Conservation (phyloP, 2,113 vertebrate species). For the Cariama cristata region DNA sequence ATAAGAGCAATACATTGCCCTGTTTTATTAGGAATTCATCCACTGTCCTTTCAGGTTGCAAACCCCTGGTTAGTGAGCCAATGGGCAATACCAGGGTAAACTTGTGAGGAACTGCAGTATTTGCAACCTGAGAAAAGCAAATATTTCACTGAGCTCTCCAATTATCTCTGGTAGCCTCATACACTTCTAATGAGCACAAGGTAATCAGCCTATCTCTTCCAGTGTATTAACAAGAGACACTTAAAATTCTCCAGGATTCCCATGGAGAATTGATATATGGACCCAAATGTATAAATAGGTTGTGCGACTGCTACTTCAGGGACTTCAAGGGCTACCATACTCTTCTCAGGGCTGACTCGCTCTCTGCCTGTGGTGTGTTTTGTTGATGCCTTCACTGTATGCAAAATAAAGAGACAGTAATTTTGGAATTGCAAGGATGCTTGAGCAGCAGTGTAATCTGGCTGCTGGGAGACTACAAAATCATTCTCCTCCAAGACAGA, state of each 20-base stretch:
- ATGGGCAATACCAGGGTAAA: neutral
- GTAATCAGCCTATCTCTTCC: constrained; percentile 40
- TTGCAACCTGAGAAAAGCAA: constrained; percentile 40
- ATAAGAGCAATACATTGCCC: neutral
- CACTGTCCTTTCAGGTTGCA: neutral
- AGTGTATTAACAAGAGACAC: constrained; percentile 25
- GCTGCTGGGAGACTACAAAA: neutral
- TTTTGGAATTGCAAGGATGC: neutral
- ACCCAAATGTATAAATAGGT: constrained; percentile 32
- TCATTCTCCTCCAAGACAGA: neutral
- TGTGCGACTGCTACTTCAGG: neutral
- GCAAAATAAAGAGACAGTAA: neutral
- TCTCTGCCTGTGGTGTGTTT: neutral
- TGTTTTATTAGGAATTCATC: constrained; percentile 3
- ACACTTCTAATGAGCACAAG: constrained; percentile 25
- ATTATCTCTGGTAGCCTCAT: constrained; percentile 46
- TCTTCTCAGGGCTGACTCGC: neutral
- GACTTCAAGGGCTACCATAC: neutral
- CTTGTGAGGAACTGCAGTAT: constrained; percentile 23
- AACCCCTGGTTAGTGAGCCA: neutral
- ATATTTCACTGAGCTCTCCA: constrained; percentile 51
- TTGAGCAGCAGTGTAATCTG: neutral
- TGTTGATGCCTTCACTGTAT: neutral
- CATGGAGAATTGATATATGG: constrained; percentile 13
- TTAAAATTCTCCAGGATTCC: constrained; percentile 53